Evolutionary conservation across 2,113 vertebrate species (phyloP).

Genomic region (Heptranchias perlo): DNA sequence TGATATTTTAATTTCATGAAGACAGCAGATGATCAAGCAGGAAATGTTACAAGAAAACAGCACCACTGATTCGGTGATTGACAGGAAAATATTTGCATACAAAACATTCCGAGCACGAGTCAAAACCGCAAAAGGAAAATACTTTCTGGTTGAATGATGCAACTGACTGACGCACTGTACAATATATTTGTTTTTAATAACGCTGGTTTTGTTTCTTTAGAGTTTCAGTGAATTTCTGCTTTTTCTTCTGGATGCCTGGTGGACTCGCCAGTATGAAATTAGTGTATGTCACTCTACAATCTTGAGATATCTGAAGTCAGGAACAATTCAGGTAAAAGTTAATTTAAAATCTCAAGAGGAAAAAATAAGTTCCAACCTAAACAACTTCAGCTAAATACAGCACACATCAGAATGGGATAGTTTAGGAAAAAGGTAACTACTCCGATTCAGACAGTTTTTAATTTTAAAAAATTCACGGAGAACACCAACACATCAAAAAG

Average conservation of each 20-base stretch:
- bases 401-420: neutral
- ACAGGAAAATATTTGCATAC: conserved; percentile 19
- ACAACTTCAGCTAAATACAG: neutral
- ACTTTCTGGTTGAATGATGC: neutral
- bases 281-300: no score
- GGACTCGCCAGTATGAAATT: neutral
- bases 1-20: conserved; percentile 18
- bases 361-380: neutral
- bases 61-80: neutral
- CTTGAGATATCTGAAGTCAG: neutral
- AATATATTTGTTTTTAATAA: neutral
- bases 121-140: neutral
- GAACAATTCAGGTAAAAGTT: neutral
- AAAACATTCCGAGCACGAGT: neutral
- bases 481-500: neutral
- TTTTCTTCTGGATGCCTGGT: neutral
- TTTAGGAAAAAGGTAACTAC: neutral
- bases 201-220: neutral
- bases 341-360: neutral
- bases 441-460: neutral
- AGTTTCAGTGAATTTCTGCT: neutral
- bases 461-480: neutral
- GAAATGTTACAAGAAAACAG: neutral
- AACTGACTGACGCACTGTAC: neutral
- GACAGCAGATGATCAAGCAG: conserved; percentile 15